Conservation (phyloP, 2,888 invertebrate genomes). For the Epicampocera succincta region DNA sequence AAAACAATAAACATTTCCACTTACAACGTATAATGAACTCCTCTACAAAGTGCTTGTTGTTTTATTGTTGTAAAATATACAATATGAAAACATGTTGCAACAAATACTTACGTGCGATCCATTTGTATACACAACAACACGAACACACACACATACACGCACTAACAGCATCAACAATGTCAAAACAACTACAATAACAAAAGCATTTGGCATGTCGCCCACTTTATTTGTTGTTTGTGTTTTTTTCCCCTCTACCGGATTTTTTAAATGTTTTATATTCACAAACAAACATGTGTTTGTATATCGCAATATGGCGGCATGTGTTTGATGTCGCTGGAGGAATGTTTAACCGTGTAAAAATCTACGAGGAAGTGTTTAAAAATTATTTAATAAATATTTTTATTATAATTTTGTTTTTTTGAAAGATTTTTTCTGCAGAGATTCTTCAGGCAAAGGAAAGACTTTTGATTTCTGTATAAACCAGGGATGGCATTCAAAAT, state of each 20-base stretch:
- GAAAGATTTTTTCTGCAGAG: too few species aligned
- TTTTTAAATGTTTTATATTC: slow-evolving; percentile 56
- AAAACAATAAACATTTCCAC: slow-evolving; percentile 68
- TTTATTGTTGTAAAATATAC: slow-evolving; percentile 59
- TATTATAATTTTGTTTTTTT: neutral
- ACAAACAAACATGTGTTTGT: neutral
- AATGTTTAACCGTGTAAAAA: neutral
- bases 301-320: slow-evolving; percentile 8
- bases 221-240: slow-evolving; percentile 47
- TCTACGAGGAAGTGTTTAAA: neutral
- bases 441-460: too few species aligned
- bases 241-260: neutral
- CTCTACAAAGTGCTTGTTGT: slow-evolving; percentile 60
- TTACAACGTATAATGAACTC: slow-evolving; percentile 68
- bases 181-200: slow-evolving; percentile 48
- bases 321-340: slow-evolving; percentile 30
- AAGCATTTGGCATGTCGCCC: slow-evolving; percentile 64
- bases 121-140: neutral
- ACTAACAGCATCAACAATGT: slow-evolving; percentile 45
- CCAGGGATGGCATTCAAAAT: too few species aligned
- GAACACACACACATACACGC: neutral
- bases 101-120: slow-evolving; percentile 34
- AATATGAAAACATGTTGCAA: slow-evolving; percentile 66
- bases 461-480: too few species aligned
- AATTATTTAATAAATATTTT: neutral